Evolutionary conservation across 1,140 invertebrate genomes (phyloP), one percentile per base, ranked within the genome.

Genomic region (Mesaphorura yosii): DNA sequence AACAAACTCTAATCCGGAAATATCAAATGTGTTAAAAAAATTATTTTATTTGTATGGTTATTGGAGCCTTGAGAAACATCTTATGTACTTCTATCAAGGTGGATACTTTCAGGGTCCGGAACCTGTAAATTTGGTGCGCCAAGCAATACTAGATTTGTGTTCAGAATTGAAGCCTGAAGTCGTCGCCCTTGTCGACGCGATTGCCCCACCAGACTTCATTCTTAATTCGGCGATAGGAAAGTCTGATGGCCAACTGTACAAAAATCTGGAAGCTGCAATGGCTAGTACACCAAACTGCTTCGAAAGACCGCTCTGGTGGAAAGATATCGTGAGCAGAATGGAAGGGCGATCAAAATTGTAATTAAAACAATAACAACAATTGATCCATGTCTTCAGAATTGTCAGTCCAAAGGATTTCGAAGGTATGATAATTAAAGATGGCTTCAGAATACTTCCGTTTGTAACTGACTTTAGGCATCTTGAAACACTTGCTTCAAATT

Each of bases 201-300:
- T 94, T 51, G 85, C 88, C 17, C 88, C 88, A 1, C 82, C 86
- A 15, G 90, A 95, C 74, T 91, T 84, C 66, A 78, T 86, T 60
- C 66, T 90, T 0, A 83, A 85, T 64, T 90, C 86, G 5, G 77
- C 80, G 15, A 70, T 90, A 14, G 87, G 86, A 44, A 72, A 75
- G 63, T 78, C 84, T 2, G 84, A 90, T 73, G 88, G 87, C 65
- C 73, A 86, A 69, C 84, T 90, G 48, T 92, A 92, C 67, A 78
- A 89, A 69, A 81, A 89, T 70, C 72, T 91, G 28, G 79, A 88
- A 69, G 74, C 78, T 47, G 77, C 79, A 58, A 79, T 89, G 69
- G 78, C 80, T 59, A 78, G 79, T 54, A 76, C 78, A 57, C 75
- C 79, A 2, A 77, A 80, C 2, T 80, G 78, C 2, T 78, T 87